Evolutionary conservation across 2,797 vertebrate species (phyloP), one percentile per base, ranked within the genome.

Genomic region (Poecilia gillii): DNA sequence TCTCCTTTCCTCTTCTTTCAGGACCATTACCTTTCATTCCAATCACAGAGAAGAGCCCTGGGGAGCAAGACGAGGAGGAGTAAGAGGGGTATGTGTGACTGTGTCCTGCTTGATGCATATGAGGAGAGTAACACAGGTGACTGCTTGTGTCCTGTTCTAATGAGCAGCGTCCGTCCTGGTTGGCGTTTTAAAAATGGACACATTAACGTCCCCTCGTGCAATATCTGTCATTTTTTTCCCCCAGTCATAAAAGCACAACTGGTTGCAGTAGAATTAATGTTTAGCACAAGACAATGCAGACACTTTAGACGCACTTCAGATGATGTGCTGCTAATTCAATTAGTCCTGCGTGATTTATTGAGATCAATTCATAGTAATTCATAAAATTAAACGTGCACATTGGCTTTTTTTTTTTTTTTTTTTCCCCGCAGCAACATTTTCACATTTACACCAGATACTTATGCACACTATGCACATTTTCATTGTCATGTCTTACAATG

Each of bases 1-100:
- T 90, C 87, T 87, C 84, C 86, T 91, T 93, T 93, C 95, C 94
- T 95, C 96, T 94, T 94, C 87, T 97, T 96, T 97, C 94, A 95
- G 96, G 96, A 95, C 94, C 95, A 96, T 96, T 93, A 93, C 94
- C 90, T 90, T 95, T 82, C 91, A 96, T 95, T 97, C 95, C 96
- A 96, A 97, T 96, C 93, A 95, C 93, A 95, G 94, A 89, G 80
- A 85, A 91, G 89, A 92, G 81, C 91, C 92, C 90, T 87, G 84
- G 92, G 90, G 91, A 92, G 83, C 82, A 85, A 76, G 82, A 73
- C 72, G 83, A 72, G 80, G 78, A 45, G 57, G 68, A 31, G 53
- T 74, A 13, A 53, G 81, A 57, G 70, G 47, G 57, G 82, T 80
- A 76, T 81, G 68, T 82, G 77, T 81, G 83, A 84, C 78, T 82